phyloP scores from a whole-genome alignment of 2,797 vertebrate genomes.

The Artibeus jamaicensis region DNA sequence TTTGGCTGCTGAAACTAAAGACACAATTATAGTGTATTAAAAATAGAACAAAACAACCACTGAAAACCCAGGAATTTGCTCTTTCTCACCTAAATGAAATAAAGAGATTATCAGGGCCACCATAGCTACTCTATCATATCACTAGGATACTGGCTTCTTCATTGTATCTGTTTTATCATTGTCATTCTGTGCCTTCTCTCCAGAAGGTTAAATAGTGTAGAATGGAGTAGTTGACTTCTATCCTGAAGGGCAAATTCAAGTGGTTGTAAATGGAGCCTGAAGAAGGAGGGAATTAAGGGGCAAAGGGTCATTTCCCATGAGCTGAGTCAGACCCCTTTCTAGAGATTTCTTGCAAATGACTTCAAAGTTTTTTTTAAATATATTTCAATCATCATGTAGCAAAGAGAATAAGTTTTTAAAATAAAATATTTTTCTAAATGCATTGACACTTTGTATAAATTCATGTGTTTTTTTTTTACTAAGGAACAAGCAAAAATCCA shows the following conservation, averaged over 20 bases:
- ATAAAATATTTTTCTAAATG: neutral
- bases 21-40: neutral
- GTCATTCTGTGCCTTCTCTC: neutral
- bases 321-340: neutral
- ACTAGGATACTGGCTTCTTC: neutral
- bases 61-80: neutral
- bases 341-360: neutral
- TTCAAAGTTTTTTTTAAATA: neutral
- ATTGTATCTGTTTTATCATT: neutral
- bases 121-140: neutral
- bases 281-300: neutral
- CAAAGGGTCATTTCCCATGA: neutral
- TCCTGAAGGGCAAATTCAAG: slow-evolving; percentile 47
- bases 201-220: slow-evolving; percentile 32
- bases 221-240: neutral
- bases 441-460: neutral
- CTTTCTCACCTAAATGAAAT: neutral
- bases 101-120: neutral
- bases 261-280: neutral
- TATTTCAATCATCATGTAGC: neutral
- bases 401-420: neutral
- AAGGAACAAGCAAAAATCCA: neutral
- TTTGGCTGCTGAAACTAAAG: neutral
- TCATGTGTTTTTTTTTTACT: neutral
- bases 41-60: neutral